phyloP scores from a whole-genome alignment of 2,113 vertebrate genomes.

The Willisornis vidua region DNA sequence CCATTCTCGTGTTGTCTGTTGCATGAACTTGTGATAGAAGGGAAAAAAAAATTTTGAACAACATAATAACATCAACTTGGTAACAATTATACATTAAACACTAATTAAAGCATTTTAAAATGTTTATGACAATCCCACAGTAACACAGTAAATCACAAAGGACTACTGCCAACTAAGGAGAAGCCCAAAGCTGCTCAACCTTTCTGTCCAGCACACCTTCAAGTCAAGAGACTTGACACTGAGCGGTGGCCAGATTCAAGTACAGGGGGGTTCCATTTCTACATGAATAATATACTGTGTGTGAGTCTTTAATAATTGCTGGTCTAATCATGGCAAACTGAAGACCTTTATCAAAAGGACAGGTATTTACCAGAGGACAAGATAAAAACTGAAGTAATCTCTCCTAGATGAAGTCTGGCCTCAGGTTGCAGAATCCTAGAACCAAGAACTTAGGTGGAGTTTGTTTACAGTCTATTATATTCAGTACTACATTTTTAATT shows the following conservation, averaged over 20 bases:
- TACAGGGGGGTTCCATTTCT: not conserved
- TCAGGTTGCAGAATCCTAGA: not conserved
- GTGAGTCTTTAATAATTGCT: not conserved
- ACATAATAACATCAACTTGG: not conserved
- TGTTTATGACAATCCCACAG: not conserved
- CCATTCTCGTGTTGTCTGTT: constrained; percentile 84
- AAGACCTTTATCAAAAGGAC: not conserved
- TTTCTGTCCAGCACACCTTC: not conserved
- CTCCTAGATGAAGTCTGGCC: not conserved
- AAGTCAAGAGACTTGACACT: not conserved
- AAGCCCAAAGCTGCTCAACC: not conserved
- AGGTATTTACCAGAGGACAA: not conserved
- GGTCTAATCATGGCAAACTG: not conserved
- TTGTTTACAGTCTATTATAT: not conserved
- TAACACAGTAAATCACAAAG: not conserved
- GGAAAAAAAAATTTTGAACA: not conserved
- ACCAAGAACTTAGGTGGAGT: not conserved
- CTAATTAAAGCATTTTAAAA: not conserved
- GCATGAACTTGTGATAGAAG: constrained; percentile 74
- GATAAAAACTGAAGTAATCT: not conserved
- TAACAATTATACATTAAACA: not conserved
- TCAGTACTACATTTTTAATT: not conserved
- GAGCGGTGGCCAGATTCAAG: not conserved
- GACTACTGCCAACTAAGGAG: not conserved
- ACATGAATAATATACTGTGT: not conserved